Percentiles rank a stretch among this genome's conserved stretches.
These are phyloP conservation scores for Fregata magnificens DNA, from an alignment of 2,113 vertebrate genomes.

Conservation along the genomic window DNA sequence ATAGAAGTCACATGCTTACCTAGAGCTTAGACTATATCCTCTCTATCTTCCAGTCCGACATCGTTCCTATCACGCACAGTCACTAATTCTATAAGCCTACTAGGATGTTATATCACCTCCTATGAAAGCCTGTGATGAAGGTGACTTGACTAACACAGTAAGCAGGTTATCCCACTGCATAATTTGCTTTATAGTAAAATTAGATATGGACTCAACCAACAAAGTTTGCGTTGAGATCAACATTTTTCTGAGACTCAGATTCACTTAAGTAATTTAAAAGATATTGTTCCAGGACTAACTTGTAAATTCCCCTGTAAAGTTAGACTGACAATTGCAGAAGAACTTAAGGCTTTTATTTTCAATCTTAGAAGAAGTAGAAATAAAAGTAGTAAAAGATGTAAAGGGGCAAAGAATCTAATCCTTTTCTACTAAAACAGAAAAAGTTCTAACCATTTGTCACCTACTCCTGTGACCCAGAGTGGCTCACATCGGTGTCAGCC, in stretches of 20 bases:
- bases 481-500: neutral
- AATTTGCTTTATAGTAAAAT: neutral
- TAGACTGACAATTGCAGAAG: neutral
- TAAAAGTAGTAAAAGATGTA: neutral
- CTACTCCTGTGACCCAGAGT: neutral
- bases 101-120: constrained; percentile 3
- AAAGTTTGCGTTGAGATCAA: neutral
- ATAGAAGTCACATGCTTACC: neutral
- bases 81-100: neutral
- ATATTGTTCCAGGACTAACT: neutral
- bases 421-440: neutral
- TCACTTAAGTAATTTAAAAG: neutral
- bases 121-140: neutral
- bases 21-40: neutral
- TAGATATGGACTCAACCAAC: neutral
- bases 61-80: neutral
- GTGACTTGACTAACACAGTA: neutral
- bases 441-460: neutral
- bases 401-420: neutral
- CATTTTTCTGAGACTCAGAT: neutral
- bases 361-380: neutral
- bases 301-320: neutral
- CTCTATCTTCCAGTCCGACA: neutral
- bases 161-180: neutral
- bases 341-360: neutral